Evolutionary conservation across 2,888 invertebrate genomes (phyloP).

Genomic region (Phengaris alcon): DNA sequence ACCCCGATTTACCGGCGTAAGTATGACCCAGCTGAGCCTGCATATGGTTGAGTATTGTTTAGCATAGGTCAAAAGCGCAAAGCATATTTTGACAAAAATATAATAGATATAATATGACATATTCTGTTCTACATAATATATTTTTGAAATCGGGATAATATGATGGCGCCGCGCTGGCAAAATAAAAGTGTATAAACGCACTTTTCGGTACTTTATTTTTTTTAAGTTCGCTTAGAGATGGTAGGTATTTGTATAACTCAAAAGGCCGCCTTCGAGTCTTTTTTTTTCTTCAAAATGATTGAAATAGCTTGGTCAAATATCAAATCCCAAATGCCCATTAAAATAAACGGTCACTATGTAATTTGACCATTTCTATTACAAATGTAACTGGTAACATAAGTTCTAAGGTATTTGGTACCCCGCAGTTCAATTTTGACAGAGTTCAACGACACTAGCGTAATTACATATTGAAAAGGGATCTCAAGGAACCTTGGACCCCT

Average conservation of each 20-base stretch:
- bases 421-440: conserved; percentile 57
- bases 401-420: conserved; percentile 52
- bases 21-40: conserved; percentile 9
- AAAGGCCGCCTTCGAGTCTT: too few species aligned
- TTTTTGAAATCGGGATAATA: too few species aligned
- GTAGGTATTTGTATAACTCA: too few species aligned
- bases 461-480: conserved; percentile 63
- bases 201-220: too few species aligned
- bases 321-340: neutral
- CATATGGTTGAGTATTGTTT: neutral
- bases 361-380: conserved; percentile 37
- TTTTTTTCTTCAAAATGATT: too few species aligned
- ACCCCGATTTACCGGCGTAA: neutral
- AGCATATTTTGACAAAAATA: neutral
- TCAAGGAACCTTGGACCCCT: conserved; percentile 71
- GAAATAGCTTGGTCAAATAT: neutral
- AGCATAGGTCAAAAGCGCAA: neutral
- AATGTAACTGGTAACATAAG: conserved; percentile 37
- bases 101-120: neutral
- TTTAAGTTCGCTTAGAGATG: too few species aligned
- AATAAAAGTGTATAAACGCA: too few species aligned
- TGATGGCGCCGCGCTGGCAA: too few species aligned
- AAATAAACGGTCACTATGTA: conserved; percentile 30
- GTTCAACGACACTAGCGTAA: conserved; percentile 75
- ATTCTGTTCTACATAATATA: too few species aligned